These are phyloP conservation scores for Vespertilio murinus DNA, from an alignment of 2,797 vertebrate genomes.

Conservation along the genomic window DNA sequence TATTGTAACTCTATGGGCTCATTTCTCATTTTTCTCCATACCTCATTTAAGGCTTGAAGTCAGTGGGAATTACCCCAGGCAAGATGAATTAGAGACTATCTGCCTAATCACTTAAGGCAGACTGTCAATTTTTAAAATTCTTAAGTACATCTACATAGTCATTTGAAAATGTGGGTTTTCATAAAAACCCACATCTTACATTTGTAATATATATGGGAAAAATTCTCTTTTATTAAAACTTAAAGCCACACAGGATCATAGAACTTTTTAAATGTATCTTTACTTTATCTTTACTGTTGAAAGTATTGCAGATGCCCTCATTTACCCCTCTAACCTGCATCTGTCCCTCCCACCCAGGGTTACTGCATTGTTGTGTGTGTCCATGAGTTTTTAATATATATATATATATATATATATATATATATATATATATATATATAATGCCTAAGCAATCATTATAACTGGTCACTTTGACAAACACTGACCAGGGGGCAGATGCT, in stretches of 20 bases:
- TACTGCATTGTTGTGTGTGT: not conserved
- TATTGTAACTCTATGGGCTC: constrained; percentile 76
- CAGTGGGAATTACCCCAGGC: constrained; percentile 78
- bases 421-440: no score
- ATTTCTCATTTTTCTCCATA: constrained; percentile 79
- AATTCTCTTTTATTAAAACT: constrained; percentile 57
- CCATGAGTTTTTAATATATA: not conserved
- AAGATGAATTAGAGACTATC: constrained; percentile 78
- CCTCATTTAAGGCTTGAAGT: constrained; percentile 80
- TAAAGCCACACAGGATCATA: constrained; percentile 56
- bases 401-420: no score
- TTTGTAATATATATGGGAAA: constrained; percentile 65
- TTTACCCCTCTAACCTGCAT: not conserved
- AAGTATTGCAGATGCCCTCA: not conserved
- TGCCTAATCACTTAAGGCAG: constrained; percentile 80
- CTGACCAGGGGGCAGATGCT: no score
- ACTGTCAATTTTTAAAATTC: constrained; percentile 80
- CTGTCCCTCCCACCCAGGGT: not conserved
- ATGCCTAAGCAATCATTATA: no score
- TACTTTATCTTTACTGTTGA: not conserved
- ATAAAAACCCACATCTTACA: constrained; percentile 75
- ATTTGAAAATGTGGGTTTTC: constrained; percentile 76
- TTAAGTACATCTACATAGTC: constrained; percentile 78
- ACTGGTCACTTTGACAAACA: no score
- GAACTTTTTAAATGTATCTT: constrained; percentile 1